Base-by-base conservation (phyloP, 2,797 vertebrate species). In the Tragopan temminckii region DNA sequence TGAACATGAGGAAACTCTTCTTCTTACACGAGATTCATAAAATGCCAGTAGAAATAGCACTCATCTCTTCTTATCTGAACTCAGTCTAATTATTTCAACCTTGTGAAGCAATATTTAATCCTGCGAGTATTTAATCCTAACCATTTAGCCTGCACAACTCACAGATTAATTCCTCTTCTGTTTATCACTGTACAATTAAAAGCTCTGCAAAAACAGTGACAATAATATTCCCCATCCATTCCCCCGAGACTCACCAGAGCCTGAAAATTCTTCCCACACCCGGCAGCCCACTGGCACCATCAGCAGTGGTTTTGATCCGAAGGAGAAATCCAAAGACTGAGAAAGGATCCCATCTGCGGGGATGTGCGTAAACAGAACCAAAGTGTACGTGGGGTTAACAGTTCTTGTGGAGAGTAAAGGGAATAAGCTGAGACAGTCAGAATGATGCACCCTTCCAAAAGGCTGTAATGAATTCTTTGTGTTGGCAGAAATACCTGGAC, bases 211-310 rank as follows among this genome's bases (percentile, higher is more conserved):
- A 80, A 74, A 64, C 58, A 7, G 42, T 42, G 57, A 63, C 70
- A 64, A 21, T 7, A n/a, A 13, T 38, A 2, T 18, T 11, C 2
- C 40, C 8, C 6, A 4, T 10, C 11, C 7, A 4, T 25, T 14
- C 31, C 25, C n/a, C 2, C 21, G 4, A 61, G 24, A 96, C 96
- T 97, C 95, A 97, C 95, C 95, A 53, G 50, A 70, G 13, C 85
- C 61, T 29, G 81, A 21, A 68, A 23, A 53, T 9, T 2, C 36
- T 23, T 35, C 69, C 68, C 58, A 8, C 19, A 14, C 10, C 31
- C 24, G 2, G 50, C n/a, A 23, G 48, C 50, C 38, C 3, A 3
- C 40, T 2, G 63, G 66, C 88, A 70, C 71, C 69, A 7, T 53
- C 62, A 6, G 7, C 0, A 9, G 38, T 0, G 1, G 0, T 24